Evolutionary conservation across 35 echinoderm and acorn worm genomes (phyloP), one percentile per base, ranked within the genome.

Genomic region (Lytechinus pictus): DNA sequence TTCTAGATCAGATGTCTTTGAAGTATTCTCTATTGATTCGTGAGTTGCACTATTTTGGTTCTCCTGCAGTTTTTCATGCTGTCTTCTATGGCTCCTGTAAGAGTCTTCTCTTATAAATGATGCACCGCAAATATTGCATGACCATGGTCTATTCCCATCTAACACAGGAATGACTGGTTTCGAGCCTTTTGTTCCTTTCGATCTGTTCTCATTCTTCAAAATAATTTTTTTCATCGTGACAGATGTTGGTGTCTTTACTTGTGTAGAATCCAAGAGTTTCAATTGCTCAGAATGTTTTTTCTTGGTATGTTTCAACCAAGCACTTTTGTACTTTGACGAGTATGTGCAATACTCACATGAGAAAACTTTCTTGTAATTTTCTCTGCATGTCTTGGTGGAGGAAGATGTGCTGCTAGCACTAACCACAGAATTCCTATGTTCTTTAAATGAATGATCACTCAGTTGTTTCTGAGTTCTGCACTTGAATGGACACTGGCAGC

Each of bases 381-480:
- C 29, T n/a, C 97, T 95, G 66, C 94, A 91, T 28, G 54, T 57
- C 91, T 95, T 97, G 55, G 53, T 92, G 53, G 19, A 24, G 19
- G 66, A 79, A 79, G 66, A 79, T 79, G 66, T 16, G 94, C 94
- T 54, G 87, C 86, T 92, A 97, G 97, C 28, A 96, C 94, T 4
- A 94, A 44, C 33, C 24, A 56, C 98, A 99, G 4, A 53, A 52
- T 89, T 86, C 27, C 56, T 44, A 55, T 87, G 54, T 52, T 92
- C 60, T 6, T 19, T 21, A 28, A 9, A 27, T 27, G 21, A 9
- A 52, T 97, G 97, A 28, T 61, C 52, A 19, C 94, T 94, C 55
- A 96, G 33, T 55, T 97, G 97, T 6, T 90, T 87, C 54, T 95
- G 96, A 27, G 95, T 97, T 52, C 94, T 87, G 93, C 94, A 97